Conservation (phyloP, 2,797 vertebrate genomes). For the Arrhamphus sclerolepis region DNA sequence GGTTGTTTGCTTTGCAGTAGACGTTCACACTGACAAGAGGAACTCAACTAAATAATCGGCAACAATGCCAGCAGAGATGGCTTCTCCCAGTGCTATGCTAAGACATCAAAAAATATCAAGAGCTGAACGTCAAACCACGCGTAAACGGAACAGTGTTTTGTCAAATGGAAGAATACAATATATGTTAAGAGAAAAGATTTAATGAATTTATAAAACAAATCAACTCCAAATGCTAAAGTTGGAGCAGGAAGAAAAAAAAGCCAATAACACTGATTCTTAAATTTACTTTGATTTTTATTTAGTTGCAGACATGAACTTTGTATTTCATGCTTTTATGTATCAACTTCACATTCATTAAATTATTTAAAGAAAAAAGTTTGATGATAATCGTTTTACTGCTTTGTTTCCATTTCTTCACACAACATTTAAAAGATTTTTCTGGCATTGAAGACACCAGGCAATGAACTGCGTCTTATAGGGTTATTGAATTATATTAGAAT, state of each 20-base stretch:
- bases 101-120: conserved; percentile 77
- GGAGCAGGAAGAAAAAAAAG: neutral
- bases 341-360: no score
- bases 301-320: no score
- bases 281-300: no score
- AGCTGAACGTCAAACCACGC: conserved; percentile 60
- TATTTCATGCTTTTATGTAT: no score
- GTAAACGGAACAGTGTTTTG: conserved; percentile 46
- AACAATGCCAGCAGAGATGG: conserved; percentile 74
- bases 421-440: no score
- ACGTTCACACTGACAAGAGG: conserved; percentile 80
- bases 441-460: no score
- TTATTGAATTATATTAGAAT: no score
- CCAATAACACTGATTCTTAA: no score
- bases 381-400: no score
- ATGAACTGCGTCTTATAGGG: no score
- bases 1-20: conserved; percentile 78
- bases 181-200: conserved; percentile 2
- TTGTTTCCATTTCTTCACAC: no score
- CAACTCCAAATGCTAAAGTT: neutral
- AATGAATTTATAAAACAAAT: neutral
- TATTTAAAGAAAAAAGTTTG: no score
- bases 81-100: conserved; percentile 70
- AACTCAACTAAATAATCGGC: conserved; percentile 80
- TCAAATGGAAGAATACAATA: conserved; percentile 10